Evolutionary conservation across 2,113 vertebrate species (phyloP).

Genomic region (Hipposideros armiger): DNA sequence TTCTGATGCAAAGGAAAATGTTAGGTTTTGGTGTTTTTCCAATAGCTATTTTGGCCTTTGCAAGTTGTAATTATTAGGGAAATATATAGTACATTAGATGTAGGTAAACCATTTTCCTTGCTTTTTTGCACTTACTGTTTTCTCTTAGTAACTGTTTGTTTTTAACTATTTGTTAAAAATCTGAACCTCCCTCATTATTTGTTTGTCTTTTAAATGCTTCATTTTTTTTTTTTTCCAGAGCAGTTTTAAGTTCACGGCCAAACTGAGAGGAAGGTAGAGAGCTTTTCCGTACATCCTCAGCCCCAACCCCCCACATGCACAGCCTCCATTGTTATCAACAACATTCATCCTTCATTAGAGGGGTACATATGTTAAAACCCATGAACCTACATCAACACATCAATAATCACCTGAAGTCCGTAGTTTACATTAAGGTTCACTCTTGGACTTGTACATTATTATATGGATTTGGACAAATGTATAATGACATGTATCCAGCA

Average conservation of each 20-base stretch:
- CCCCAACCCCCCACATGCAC: background rate
- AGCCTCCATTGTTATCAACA: background rate
- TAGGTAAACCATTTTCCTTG: background rate
- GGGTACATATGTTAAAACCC: background rate
- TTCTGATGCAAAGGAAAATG: background rate
- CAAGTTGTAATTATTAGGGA: background rate
- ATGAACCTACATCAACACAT: background rate
- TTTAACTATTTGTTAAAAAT: background rate
- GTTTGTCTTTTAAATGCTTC: background rate
- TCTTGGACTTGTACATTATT: background rate
- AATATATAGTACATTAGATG: constrained; percentile 28
- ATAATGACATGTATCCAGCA: background rate
- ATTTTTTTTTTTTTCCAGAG: background rate
- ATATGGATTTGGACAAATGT: background rate
- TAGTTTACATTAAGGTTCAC: background rate
- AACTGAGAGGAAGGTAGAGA: background rate
- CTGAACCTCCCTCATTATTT: background rate
- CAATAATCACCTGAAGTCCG: background rate
- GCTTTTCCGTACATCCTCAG: background rate
- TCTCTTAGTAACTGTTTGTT: constrained; percentile 18
- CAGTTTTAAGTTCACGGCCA: background rate
- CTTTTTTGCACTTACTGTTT: background rate
- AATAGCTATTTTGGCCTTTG: background rate
- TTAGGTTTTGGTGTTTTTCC: background rate
- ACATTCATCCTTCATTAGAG: background rate